These are phyloP conservation scores for Ectemnius cavifrons DNA, from an alignment of 2,888 invertebrate genomes.

Conservation along the genomic window DNA sequence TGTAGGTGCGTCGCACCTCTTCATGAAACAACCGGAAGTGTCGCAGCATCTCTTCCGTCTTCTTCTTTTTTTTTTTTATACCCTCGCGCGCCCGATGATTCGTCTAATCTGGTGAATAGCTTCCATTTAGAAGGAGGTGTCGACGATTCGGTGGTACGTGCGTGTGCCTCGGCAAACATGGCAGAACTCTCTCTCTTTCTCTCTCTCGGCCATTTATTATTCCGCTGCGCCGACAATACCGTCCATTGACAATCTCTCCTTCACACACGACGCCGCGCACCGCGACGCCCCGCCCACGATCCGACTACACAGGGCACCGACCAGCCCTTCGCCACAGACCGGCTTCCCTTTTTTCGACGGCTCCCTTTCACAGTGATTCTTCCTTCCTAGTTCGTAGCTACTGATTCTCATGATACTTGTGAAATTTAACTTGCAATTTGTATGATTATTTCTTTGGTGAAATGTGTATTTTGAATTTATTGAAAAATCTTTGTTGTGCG, in stretches of 20 bases:
- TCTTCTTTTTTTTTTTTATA: not conserved
- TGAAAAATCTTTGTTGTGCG: no score
- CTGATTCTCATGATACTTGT: no score
- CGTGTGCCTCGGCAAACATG: conserved; percentile 45
- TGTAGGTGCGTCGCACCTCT: not conserved
- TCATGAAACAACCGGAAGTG: not conserved
- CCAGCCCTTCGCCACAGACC: conserved; percentile 26
- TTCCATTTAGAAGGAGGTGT: conserved; percentile 43
- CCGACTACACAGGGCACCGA: conserved; percentile 73
- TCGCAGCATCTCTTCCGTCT: not conserved
- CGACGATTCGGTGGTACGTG: conserved; percentile 33
- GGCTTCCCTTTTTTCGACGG: conserved; percentile 15
- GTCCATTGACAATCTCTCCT: conserved; percentile 74
- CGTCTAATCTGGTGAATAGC: conserved; percentile 31
- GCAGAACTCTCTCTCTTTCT: no score
- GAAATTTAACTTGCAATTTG: no score
- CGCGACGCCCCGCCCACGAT: conserved; percentile 76
- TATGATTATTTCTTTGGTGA: no score
- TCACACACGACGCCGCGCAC: conserved; percentile 74
- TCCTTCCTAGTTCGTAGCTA: no score
- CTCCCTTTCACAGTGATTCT: not conserved
- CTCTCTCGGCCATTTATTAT: conserved; percentile 73
- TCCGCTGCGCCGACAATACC: conserved; percentile 68
- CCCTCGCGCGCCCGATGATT: not conserved
- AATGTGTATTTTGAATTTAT: no score